A percentile compares a stretch with the other conserved stretches of the same genome.
Evolutionary conservation across 2,113 vertebrate species (phyloP).

Genomic region (Odocoileus virginianus): DNA sequence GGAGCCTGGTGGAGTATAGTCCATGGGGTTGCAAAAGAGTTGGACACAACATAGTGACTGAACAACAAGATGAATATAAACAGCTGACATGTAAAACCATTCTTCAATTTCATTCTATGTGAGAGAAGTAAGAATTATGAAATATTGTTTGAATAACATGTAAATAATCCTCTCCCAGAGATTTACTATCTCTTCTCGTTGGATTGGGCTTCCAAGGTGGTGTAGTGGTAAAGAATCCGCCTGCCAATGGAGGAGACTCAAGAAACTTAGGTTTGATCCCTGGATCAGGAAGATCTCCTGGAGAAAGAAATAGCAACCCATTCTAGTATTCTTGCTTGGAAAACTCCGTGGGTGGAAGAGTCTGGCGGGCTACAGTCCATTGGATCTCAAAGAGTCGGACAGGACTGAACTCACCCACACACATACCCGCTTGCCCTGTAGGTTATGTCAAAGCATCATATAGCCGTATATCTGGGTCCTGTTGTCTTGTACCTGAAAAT

Average conservation of each 20-base stretch:
- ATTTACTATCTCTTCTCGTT: not conserved
- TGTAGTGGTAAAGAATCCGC: not conserved
- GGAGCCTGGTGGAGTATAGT: not conserved
- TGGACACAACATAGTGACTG: not conserved
- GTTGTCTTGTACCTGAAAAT: not conserved
- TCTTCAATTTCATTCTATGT: not conserved
- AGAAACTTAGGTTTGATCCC: not conserved
- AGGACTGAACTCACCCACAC: not conserved
- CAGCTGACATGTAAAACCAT: not conserved
- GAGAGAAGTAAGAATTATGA: not conserved
- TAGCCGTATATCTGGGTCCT: not conserved
- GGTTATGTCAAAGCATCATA: not conserved
- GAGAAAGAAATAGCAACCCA: not conserved
- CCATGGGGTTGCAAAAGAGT: not conserved
- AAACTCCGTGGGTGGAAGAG: not conserved
- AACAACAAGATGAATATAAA: not conserved
- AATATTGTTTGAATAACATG: not conserved
- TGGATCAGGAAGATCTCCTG: not conserved
- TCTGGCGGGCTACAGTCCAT: accelerated
- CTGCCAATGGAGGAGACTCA: not conserved
- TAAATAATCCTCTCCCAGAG: not conserved
- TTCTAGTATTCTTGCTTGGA: not conserved
- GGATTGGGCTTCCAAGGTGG: not conserved
- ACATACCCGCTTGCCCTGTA: not conserved
- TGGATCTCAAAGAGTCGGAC: not conserved